Base-by-base conservation (phyloP, 2,113 vertebrate species). In the Scomber scombrus region DNA sequence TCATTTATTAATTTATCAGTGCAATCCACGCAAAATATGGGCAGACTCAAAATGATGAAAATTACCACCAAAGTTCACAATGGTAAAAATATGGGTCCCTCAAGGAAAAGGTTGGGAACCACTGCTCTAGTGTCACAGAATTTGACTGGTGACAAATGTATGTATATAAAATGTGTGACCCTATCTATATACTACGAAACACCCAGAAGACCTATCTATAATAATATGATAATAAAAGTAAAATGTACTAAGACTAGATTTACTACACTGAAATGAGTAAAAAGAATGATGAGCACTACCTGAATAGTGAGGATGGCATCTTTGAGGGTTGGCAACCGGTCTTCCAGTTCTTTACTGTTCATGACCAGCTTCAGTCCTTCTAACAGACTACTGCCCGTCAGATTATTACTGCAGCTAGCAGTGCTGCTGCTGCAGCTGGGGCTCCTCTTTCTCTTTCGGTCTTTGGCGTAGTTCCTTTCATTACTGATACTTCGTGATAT, bases 221-320 rank as follows among this genome's bases (percentile, higher is more conserved):
- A 40, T 40, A 40, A 40, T 40, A 40, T 26, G 23, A 26, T 26
- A 26, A 26, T 26, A n/a, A 34, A 34, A 34, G 31, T 34, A 7
- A 34, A 7, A 34, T 34, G 5, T 34, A 40, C 34, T 40, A 2
- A 9, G 34, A 8, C 1, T 9, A 40, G 19, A 51, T 15, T 2
- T 58, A 12, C 5, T 3, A 0, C 1, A 21, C n/a, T 50, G 21
- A 74, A 26, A 19, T 4, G 3, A 50, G 16, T 19, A 40, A 4
- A 47, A 50, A 14, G 11, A 78, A 47, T 21, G n/a, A 80, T 34
- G 23, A 60, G 0, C 31, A 45, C 15, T 83, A 96, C 93, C 92
- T 98, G 94, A 77, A 97, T 96, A 85, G 96, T 96, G 31, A 96
- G 89, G 79, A 98, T 95, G 51, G 97, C 96, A 49, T 97, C 97